Conservation (phyloP, 1,140 invertebrate species). For the Teleogryllus occipitalis region DNA sequence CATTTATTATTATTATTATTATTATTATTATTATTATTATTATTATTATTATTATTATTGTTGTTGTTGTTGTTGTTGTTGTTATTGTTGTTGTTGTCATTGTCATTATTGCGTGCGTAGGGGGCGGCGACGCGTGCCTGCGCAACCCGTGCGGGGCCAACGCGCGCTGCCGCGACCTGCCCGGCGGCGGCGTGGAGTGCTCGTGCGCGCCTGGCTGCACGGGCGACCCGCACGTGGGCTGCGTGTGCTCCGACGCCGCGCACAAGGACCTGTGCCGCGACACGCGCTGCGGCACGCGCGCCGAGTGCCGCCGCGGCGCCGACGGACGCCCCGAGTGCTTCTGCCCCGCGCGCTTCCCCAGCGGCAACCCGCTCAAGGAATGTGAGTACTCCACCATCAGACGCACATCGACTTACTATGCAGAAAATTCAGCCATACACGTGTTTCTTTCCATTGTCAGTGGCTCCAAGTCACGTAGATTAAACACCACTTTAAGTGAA, state of each 20-base stretch:
- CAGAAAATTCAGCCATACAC: too few species aligned
- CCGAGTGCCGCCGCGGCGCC: conserved; percentile 61
- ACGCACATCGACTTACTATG: too few species aligned
- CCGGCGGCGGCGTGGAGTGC: conserved; percentile 64
- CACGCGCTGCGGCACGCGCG: conserved; percentile 70
- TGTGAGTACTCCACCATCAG: too few species aligned
- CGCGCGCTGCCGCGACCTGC: conserved; percentile 66
- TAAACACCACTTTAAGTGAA: too few species aligned
- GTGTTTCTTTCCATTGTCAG: too few species aligned
- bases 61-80: too few species aligned
- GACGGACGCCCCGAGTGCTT: conserved; percentile 63
- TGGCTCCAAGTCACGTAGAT: too few species aligned
- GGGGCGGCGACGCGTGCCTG: conserved; percentile 56
- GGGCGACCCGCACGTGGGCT: conserved; percentile 71
- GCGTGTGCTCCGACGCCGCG: conserved; percentile 53
- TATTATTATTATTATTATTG: too few species aligned
- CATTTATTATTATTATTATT: too few species aligned
- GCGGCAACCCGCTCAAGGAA: conserved; percentile 74
- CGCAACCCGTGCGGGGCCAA: conserved; percentile 77
- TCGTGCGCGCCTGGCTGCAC: conserved; percentile 67
- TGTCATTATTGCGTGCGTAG: neutral
- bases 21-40: too few species aligned
- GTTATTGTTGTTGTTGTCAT: too few species aligned
- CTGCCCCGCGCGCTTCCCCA: conserved; percentile 69
- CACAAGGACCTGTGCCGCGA: conserved; percentile 55